A percentile compares a stretch with the other conserved stretches of the same genome.
Evolutionary conservation across 2,888 invertebrate genomes (phyloP).

Genomic region (Agrotis ipsilon): DNA sequence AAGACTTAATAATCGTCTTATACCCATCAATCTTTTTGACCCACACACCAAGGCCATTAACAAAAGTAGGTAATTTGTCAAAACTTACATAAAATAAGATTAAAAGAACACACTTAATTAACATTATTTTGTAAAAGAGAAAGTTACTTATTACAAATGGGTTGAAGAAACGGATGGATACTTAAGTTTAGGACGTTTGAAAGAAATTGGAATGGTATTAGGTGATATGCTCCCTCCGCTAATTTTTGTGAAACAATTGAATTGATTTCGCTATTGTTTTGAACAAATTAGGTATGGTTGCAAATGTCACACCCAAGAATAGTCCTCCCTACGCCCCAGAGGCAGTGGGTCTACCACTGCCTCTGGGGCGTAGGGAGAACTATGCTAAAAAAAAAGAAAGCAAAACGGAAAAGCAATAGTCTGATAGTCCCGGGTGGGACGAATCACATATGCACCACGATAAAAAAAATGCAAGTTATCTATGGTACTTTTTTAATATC

Average conservation of each 20-base stretch:
- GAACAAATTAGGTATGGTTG: not conserved
- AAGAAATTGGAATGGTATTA: slow-evolving; percentile 11
- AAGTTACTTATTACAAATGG: slow-evolving; percentile 29
- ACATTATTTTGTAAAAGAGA: slow-evolving; percentile 16
- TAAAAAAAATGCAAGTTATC: no score
- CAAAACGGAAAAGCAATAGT: no score
- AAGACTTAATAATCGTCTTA: not conserved
- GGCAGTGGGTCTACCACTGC: no score
- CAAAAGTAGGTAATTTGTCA: slow-evolving; percentile 1
- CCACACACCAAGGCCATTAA: slow-evolving; percentile 37
- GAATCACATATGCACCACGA: no score
- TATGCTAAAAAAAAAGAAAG: no score
- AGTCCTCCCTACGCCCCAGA: no score
- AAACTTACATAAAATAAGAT: not conserved
- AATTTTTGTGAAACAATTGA: slow-evolving; percentile 12
- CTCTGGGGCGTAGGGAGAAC: no score
- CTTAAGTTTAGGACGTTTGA: slow-evolving; percentile 11
- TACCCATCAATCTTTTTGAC: slow-evolving; percentile 1
- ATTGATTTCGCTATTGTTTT: not conserved
- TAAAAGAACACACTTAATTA: slow-evolving; percentile 11
- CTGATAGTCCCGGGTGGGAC: no score
- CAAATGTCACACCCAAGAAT: no score
- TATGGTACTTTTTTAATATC: not conserved
- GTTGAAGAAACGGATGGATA: slow-evolving; percentile 24
- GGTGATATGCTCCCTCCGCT: not conserved